Base-by-base conservation (phyloP, 1,140 invertebrate genomes). In the Sycophaga agraensis region DNA sequence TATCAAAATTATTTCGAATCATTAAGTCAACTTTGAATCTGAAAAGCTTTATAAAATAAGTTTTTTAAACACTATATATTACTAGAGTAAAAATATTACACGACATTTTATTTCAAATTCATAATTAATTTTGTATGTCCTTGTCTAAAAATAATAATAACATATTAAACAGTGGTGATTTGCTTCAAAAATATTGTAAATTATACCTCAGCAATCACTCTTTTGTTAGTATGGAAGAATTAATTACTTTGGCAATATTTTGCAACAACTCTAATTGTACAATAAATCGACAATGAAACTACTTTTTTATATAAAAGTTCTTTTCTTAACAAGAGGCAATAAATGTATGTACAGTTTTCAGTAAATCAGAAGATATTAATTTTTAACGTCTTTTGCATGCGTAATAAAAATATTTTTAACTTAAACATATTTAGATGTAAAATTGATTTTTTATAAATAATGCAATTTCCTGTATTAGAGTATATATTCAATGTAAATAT, bases 221-320 rank as follows among this genome's bases (percentile, higher is more conserved):
- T 35, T 19, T 35, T 1, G 31, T 35, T 37, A 14, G 8, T 46
- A n/a, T 54, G 40, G 50, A 60, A 54, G 42, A 54, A 45, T 21
- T 9, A 45, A 39, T 22, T 45, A 6, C 35, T 60, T 60, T 60
- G 59, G 50, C 50, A 53, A 54, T n/a, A 45, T 45, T 53, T 45
- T 4, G 2, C 39, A 2, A 46, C 4, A 5, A 2, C 26, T 28
- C 14, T 9, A 45, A n/a, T 16, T 54, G 4, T 60, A 54, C 28
- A 54, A 26, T 46, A 35, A 19, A 19, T 2, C n/a, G 40, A 7
- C 9, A 43, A 22, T 35, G 9, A 26, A 60, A 31, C 14, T 31
- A 9, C 14, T 42, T 17, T 53, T 53, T 43, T 45, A 14, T 16
- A 51, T 14, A 42, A 40, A 50, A 42, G 31, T 50, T 9, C n/a